Evolutionary conservation across 1,140 invertebrate genomes (phyloP), one percentile per base, ranked within the genome.

Genomic region (Ostrea denselamellosa): DNA sequence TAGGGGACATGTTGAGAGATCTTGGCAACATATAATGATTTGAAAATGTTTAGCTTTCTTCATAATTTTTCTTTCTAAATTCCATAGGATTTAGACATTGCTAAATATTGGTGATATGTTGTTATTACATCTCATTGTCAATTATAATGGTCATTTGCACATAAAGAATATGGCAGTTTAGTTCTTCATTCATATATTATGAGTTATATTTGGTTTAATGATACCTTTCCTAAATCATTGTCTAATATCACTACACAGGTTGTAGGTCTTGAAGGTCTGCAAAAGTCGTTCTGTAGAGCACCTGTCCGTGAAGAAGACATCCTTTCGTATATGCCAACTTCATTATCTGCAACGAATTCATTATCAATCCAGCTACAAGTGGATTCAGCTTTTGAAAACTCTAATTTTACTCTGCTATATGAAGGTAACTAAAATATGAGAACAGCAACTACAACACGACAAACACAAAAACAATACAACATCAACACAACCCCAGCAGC

Each of bases 381-480:
- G 3, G 68, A 77, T 2, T 14, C 28, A 28, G 68, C 68, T 10
- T 77, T 77, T 28, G 25, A 77, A 3, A 25, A 77, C 9, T 77
- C 68, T 14, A 28, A 77, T 25, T 77, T 77, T 10, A 77, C 22
- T 34, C 68, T 77, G 4, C 22, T 1, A 77, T 77, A 77, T 17
- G 68, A 77, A 77, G 68, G 68, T 77, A 77, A 77, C 68, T 5
- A 44, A n/a, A n/a, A n/a, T n/a, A n/a, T n/a, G n/a, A n/a, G n/a
- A n/a, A n/a, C n/a, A n/a, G 34, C 34, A 44, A 44, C 34, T 44
- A 1, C 5, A 44, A 44, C 34, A 44, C 34, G 5, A 44, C 34
- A 44, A 1, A 1, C 34, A 44, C 34, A 1, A 44, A 5, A 44
- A 44, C 34, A 44, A 44, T 5, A 44, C 34, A 44, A 44, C 34